Conservation (phyloP, 2,113 vertebrate genomes). For the Motacilla alba region DNA sequence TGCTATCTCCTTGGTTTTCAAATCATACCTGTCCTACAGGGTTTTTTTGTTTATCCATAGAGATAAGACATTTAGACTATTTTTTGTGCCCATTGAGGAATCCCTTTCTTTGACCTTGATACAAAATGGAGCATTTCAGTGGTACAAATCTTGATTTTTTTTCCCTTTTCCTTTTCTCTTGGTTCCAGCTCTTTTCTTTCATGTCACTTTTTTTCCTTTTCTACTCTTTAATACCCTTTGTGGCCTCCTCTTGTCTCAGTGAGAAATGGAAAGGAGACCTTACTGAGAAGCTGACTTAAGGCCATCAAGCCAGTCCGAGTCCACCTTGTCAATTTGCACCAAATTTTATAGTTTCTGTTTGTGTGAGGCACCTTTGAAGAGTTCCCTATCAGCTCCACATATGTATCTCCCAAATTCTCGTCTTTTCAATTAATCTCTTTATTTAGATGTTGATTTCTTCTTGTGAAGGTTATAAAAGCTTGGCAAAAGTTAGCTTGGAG, state of each 20-base stretch:
- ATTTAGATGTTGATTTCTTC: background rate
- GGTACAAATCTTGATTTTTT: background rate
- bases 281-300: background rate
- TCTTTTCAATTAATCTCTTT: background rate
- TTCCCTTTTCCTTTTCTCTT: background rate
- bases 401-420: background rate
- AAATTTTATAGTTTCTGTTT: background rate
- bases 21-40: background rate
- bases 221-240: accelerated
- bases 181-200: background rate
- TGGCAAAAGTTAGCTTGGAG: background rate
- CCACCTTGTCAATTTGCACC: background rate
- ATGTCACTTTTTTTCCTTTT: background rate
- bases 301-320: background rate
- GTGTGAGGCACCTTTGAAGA: background rate
- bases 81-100: background rate
- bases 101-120: background rate
- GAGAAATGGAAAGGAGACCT: background rate
- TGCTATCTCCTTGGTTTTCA: background rate
- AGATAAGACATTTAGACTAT: background rate
- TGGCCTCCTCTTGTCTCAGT: background rate
- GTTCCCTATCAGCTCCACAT: background rate
- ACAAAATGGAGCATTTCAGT: background rate
- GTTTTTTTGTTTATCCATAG: background rate
- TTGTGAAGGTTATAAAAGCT: background rate